Base-by-base conservation (phyloP, 2,113 vertebrate species). In the Hiodon tergisus region DNA sequence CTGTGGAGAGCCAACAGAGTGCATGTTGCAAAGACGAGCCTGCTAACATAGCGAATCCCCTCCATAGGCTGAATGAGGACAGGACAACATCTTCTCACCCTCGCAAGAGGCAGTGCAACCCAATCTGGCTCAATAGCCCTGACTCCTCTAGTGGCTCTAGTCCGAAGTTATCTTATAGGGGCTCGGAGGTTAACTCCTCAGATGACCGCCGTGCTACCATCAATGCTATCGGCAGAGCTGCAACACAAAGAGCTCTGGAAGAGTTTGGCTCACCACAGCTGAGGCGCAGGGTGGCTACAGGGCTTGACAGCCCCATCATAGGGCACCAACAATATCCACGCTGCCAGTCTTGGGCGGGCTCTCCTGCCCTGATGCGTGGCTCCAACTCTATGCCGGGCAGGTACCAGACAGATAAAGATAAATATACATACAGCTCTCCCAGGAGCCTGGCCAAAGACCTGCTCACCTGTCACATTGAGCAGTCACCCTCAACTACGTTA, bases 261-360 rank as follows among this genome's bases (percentile, higher is more conserved):
- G 88, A 90, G 54, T 89, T 90, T 70, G 87, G 88, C 57, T 89
- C 89, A 0, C 88, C 88, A 4, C 83, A 87, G 51, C 73, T 89
- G 0, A 79, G 73, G n/a, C 82, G 74, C 3, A 76, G 75, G 66
- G 78, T 61, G 4, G 77, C 69, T 50, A 74, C 78, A 11, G 31
- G 6, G 9, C 46, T 72, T 47, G 80, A 84, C 7, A 69, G 57
- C 78, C 62, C 9, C 63, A 78, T 80, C 69, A 86, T 77, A 0
- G 82, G 76, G 58, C 46, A 77, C 51, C 58, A 72, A 50, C 83
- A 76, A n/a, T 31, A 74, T 17, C 74, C 78, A 46, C 80, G 70
- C 14, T 88, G 87, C 71, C 80, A 78, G 72, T 89, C 90, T 17
- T 88, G 77, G 86, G 81, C 73, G 0, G 86, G 85, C 4, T 89